Evolutionary conservation across 2,888 invertebrate species (phyloP).

Genomic region (Meloe dianella): DNA sequence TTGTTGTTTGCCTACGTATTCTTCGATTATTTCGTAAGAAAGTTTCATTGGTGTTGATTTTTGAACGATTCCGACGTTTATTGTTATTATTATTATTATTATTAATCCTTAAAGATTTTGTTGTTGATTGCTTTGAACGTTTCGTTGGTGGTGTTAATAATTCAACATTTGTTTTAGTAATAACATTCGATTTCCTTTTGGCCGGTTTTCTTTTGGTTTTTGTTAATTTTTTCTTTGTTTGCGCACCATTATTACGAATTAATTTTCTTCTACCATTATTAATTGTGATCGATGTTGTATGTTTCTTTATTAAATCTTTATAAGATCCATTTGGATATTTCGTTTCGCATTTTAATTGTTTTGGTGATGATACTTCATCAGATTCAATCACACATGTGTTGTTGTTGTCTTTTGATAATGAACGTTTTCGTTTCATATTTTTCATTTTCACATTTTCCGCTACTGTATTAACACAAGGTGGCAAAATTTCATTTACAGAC

Average conservation of each 20-base stretch:
- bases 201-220: slow-evolving; percentile 57
- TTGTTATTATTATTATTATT: slow-evolving; percentile 35
- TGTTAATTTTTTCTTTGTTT: slow-evolving; percentile 31
- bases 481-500: slow-evolving; percentile 35
- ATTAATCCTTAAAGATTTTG: slow-evolving; percentile 51
- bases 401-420: slow-evolving; percentile 46
- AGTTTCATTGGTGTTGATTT: slow-evolving; percentile 44
- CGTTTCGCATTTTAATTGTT: slow-evolving; percentile 40
- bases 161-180: slow-evolving; percentile 34
- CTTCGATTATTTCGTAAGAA: slow-evolving; percentile 47
- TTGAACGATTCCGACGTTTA: slow-evolving; percentile 21
- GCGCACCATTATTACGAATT: slow-evolving; percentile 44
- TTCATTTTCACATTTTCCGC: slow-evolving; percentile 59
- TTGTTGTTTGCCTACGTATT: slow-evolving; percentile 16
- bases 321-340: slow-evolving; percentile 55
- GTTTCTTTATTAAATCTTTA: slow-evolving; percentile 61
- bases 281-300: slow-evolving; percentile 57
- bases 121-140: slow-evolving; percentile 42
- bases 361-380: slow-evolving; percentile 34
- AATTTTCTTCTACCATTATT: slow-evolving; percentile 60
- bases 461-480: slow-evolving; percentile 55
- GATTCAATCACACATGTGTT: slow-evolving; percentile 30
- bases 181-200: slow-evolving; percentile 59
- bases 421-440: slow-evolving; percentile 62
- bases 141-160: slow-evolving; percentile 34